These are phyloP conservation scores for Nothobranchius furzeri DNA, from an alignment of 2,113 vertebrate genomes.

Conservation along the genomic window DNA sequence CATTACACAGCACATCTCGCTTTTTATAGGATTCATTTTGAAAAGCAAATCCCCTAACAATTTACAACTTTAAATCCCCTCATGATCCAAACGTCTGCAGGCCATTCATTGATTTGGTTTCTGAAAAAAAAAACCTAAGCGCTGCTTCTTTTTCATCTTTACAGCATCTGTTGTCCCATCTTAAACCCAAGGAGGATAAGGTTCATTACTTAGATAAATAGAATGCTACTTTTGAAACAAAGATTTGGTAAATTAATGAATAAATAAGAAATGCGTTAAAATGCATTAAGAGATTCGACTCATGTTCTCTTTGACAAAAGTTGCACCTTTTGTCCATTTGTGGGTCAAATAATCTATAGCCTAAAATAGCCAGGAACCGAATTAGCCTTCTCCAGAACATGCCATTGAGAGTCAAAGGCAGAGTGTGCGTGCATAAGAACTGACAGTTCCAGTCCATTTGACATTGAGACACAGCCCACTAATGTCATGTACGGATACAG, in stretches of 20 bases:
- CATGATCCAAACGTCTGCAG: constrained; percentile 6
- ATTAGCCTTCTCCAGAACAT: constrained; percentile 9
- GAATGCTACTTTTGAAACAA: not conserved
- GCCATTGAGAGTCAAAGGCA: not conserved
- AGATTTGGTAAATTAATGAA: too few relatives aligned
- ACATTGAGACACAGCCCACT: constrained; percentile 20
- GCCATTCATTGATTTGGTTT: constrained; percentile 2
- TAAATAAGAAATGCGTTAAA: too few relatives aligned
- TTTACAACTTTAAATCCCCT: constrained; percentile 21
- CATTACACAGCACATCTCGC: not conserved
- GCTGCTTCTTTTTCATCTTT: not conserved
- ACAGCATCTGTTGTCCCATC: constrained; percentile 16
- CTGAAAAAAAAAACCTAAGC: not conserved
- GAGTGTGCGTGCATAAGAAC: constrained; percentile 13
- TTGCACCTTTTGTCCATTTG: not conserved
- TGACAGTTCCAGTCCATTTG: constrained; percentile 28
- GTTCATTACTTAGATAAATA: not conserved
- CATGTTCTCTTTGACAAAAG: not conserved
- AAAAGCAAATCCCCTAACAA: constrained; percentile 35
- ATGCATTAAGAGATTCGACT: too few relatives aligned
- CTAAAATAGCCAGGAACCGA: not conserved
- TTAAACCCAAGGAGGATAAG: not conserved
- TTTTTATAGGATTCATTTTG: constrained; percentile 38
- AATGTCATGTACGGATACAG: constrained; percentile 2
- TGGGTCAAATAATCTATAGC: not conserved